A percentile compares a stretch with the other conserved stretches of the same genome.
phyloP scores from a whole-genome alignment of 64 coral and sea anemone genomes.

The Hydrozoanthus tunicans region DNA sequence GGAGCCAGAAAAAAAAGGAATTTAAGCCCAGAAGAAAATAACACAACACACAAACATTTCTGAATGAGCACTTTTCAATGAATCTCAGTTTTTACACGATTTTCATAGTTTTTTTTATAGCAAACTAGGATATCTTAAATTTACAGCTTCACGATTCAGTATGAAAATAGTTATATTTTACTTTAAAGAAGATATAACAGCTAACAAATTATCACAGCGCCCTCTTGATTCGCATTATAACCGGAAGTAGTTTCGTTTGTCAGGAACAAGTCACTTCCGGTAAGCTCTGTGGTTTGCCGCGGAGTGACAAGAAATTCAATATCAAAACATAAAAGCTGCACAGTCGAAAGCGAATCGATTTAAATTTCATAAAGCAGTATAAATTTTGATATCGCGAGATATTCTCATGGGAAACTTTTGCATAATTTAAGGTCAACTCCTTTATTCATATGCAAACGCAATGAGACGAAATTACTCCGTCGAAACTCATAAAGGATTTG shows the following conservation, averaged over 20 bases:
- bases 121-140: too few relatives aligned
- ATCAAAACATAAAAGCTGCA: slow-evolving; percentile 28
- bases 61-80: too few relatives aligned
- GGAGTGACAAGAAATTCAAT: slow-evolving; percentile 43
- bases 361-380: not conserved
- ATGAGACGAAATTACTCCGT: slow-evolving; percentile 16
- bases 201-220: not conserved
- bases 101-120: too few relatives aligned
- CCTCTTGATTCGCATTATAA: not conserved
- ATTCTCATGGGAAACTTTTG: slow-evolving; percentile 53
- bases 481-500: slow-evolving; percentile 15
- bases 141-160: not conserved
- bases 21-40: too few relatives aligned
- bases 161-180: not conserved
- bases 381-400: slow-evolving; percentile 5
- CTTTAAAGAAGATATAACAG: not conserved
- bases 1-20: too few relatives aligned
- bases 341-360: slow-evolving; percentile 14
- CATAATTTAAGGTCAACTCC: slow-evolving; percentile 23
- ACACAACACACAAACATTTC: too few relatives aligned
- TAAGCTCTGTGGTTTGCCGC: slow-evolving; percentile 31
- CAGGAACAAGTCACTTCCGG: slow-evolving; percentile 18
- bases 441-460: slow-evolving; percentile 55
- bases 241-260: slow-evolving; percentile 36
- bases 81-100: too few relatives aligned